Conservation (phyloP, 1,140 invertebrate species). For the Zaprionus ghesquierei region DNA sequence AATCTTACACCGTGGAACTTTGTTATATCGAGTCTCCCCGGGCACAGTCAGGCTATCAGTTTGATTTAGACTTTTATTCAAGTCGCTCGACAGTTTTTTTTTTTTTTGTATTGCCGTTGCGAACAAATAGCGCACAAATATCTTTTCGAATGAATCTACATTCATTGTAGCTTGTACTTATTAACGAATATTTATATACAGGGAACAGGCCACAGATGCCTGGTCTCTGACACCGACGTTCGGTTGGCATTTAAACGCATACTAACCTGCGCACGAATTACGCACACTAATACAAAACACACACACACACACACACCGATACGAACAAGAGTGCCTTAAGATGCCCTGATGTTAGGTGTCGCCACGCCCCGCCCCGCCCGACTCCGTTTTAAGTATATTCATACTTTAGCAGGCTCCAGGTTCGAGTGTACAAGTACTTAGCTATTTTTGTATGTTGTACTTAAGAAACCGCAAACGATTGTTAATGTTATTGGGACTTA, state of each 20-base stretch:
- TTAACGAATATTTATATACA: constrained; percentile 5
- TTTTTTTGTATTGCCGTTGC: background rate
- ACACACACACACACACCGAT: constrained; percentile 7
- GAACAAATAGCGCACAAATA: constrained; percentile 27
- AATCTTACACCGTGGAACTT: constrained; percentile 30
- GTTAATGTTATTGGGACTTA: constrained; percentile 23
- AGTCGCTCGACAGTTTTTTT: background rate
- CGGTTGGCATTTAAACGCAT: constrained; percentile 60
- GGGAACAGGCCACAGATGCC: background rate
- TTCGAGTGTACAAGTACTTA: constrained; percentile 24
- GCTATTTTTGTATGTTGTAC: constrained; percentile 35
- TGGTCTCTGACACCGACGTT: constrained; percentile 16
- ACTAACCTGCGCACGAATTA: constrained; percentile 25
- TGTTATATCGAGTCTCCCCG: constrained; percentile 3
- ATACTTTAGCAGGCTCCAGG: constrained; percentile 22
- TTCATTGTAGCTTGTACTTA: constrained; percentile 13
- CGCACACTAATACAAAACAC: constrained; percentile 6
- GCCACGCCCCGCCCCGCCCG: background rate
- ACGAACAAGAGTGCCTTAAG: constrained; percentile 61
- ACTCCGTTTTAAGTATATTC: constrained; percentile 28
- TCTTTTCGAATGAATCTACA: constrained; percentile 14
- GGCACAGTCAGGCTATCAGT: background rate
- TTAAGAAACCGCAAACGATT: constrained; percentile 16
- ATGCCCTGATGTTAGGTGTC: constrained; percentile 45
- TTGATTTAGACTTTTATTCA: background rate